Evolutionary conservation across 2,113 vertebrate species (phyloP).

Genomic region (Rhynchopsitta pachyrhyncha): DNA sequence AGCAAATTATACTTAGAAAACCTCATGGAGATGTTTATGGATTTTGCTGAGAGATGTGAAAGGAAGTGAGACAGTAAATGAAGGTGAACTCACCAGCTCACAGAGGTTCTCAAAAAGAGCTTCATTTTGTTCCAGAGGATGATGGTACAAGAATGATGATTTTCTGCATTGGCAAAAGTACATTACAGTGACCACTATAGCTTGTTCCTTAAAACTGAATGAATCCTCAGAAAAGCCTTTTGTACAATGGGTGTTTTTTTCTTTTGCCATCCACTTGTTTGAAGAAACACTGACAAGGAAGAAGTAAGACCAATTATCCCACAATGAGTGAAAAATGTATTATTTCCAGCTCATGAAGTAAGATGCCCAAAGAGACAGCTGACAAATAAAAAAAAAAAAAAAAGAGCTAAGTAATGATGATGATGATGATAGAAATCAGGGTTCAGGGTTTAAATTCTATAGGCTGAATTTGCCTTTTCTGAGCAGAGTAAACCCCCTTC

Average conservation of each 20-base stretch:
- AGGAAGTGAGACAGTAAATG: neutral
- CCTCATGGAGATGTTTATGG: neutral
- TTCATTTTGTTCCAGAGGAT: neutral
- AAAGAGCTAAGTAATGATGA: neutral
- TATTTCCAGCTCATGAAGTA: neutral
- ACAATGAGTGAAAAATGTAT: neutral
- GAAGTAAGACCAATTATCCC: neutral
- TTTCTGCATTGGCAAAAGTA: neutral
- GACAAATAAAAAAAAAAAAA: neutral
- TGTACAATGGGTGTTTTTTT: neutral
- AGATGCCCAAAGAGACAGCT: neutral
- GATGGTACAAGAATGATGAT: neutral
- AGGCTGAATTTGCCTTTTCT: neutral
- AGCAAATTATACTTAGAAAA: neutral
- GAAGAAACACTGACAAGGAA: neutral
- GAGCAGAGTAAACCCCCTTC: neutral
- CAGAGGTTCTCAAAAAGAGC: neutral
- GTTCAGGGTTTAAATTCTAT: neutral
- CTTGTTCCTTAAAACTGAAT: neutral
- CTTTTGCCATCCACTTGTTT: neutral
- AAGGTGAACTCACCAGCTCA: neutral
- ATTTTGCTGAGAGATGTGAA: neutral
- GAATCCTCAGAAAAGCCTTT: neutral
- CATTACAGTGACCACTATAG: neutral
- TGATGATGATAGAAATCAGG: neutral